These are phyloP conservation scores for Phalacrocorax brasilianus DNA, from an alignment of 2,113 vertebrate species.

Conservation along the genomic window DNA sequence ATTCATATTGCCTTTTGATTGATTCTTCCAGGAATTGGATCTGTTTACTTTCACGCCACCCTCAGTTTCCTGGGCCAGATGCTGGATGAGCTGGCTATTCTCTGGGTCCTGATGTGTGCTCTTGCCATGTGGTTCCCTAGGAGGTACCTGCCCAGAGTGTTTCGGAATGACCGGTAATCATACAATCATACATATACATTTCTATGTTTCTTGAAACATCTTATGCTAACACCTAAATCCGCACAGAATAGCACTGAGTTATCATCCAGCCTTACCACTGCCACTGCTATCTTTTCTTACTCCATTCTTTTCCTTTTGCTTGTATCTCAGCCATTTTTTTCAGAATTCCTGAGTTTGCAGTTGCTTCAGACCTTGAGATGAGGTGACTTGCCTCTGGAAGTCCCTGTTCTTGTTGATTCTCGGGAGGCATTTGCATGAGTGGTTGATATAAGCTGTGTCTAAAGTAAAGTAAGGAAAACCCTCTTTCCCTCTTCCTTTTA, in stretches of 20 bases:
- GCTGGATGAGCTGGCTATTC: conserved; percentile 94
- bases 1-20: conserved; percentile 10
- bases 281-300: neutral
- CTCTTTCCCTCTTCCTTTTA: neutral
- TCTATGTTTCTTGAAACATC: neutral
- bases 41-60: conserved; percentile 96
- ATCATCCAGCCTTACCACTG: neutral
- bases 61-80: conserved; percentile 98
- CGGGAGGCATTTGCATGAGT: neutral
- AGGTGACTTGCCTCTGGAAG: neutral
- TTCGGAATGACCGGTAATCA: conserved; percentile 89
- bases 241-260: neutral
- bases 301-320: neutral
- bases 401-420: neutral
- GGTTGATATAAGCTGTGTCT: neutral
- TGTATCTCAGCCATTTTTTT: neutral
- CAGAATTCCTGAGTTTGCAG: neutral
- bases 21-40: conserved; percentile 88
- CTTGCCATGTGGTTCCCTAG: conserved; percentile 98
- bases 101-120: conserved; percentile 98
- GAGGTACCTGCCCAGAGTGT: conserved; percentile 91
- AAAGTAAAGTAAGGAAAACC: neutral
- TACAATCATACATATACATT: neutral
- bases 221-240: neutral
- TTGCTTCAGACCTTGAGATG: neutral